Evolutionary conservation across 1,140 invertebrate species (phyloP), one percentile per base, ranked within the genome.

Genomic region (Venturia canescens): DNA sequence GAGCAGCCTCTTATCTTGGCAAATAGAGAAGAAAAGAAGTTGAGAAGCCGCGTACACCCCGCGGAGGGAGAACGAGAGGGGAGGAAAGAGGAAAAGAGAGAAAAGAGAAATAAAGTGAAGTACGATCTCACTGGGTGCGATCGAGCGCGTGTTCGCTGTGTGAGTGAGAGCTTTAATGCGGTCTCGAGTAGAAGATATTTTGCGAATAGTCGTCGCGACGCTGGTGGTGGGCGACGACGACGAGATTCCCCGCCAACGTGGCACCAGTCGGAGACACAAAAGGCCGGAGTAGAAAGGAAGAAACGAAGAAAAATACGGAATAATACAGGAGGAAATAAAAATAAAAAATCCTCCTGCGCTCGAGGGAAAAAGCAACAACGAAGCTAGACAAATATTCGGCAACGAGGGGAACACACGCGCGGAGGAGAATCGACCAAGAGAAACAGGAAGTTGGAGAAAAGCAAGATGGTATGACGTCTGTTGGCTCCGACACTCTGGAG

Each of bases 81-180:
- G 60, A 63, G 60, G 1, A 23, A 63, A 27, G 21, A 63, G 21
- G 21, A 57, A 57, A 57, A 57, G 16, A 18, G 38, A 48, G 38
- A 38, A 26, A 72, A 34, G 26, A 70, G 31, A 70, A 38, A 18
- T 18, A 16, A 48, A 50, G 15, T 16, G 23, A 57, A 74, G 71
- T 74, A 57, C 48, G 44, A 29, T 15, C 21, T 57, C 3, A 16
- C 9, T 50, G 27, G 44, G 44, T 21, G 21, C 31, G 71, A 26
- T 23, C 38, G 34, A 13, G n/a, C 38, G 38, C 38, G 38, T 44
- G 38, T 44, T 44, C 38, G 38, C 38, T 44, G 38, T 44, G 38
- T 44, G 13, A 21, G 71, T 29, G 71, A 74, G 27, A 57, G 71
- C 48, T 74, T 74, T 74, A 74, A 74, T 74, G 48, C 48, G 71